Evolutionary conservation across 2,888 invertebrate genomes (phyloP), one percentile per base, ranked within the genome.

Genomic region (Plebejus argus): DNA sequence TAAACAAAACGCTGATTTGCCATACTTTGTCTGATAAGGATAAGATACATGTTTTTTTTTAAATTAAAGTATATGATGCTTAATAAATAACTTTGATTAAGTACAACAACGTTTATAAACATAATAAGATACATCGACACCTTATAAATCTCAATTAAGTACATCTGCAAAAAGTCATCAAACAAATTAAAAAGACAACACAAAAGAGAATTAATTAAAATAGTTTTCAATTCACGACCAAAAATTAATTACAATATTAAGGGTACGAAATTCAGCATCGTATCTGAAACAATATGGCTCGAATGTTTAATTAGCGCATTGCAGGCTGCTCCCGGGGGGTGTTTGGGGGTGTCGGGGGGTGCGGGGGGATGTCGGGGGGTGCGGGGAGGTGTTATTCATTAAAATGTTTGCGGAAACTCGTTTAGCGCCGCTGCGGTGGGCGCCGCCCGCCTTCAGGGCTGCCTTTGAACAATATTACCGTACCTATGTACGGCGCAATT

Each of bases 391-490:
- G 91, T 92, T 93, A 92, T 93, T 94, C 93, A 94, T 93, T 94
- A 93, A 92, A 93, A 93, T 92, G 94, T 92, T 93, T 92, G 93
- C 89, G 91, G 93, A 92, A 93, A 93, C 93, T 93, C 93, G 91
- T 93, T 94, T 94, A 94, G 90, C 89, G 87, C 87, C 87, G 86
- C 87, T 90, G 92, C 89, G 92, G 92, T 88, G 89, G 91, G 89
- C 89, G 84, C 85, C 86, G 83, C 83, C 85, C 82, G 81, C 81
- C 85, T 81, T 80, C 82, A 72, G 78, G 70, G 84, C 79, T 83
- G 83, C 81, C 79, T 79, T 78, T 75, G 76, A 79, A 80, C 78
- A 80, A 79, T 79, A 71, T 76, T 78, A 78, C 56, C 39, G 72
- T 39, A 56, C 56, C 58, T 35, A 71, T 35, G 49, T 78, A 39